These are phyloP conservation scores for Trichogramma dendrolimi DNA, from an alignment of 2,888 invertebrate species.

Conservation along the genomic window DNA sequence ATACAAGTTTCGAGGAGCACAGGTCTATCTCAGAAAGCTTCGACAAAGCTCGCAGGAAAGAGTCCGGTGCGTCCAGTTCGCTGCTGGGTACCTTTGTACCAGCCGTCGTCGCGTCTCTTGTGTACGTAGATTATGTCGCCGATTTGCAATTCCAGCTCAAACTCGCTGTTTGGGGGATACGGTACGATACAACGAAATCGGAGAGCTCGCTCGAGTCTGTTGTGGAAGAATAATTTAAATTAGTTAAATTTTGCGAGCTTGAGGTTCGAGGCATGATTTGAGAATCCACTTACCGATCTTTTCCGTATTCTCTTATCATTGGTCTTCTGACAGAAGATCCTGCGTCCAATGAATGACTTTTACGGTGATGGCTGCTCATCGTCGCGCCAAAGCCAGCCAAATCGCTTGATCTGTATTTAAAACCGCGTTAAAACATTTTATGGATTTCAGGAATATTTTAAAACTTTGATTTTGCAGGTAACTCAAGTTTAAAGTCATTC, in stretches of 20 bases:
- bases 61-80: conserved; percentile 89
- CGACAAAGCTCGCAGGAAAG: conserved; percentile 92
- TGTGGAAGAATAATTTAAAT: not conserved
- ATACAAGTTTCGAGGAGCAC: conserved; percentile 51
- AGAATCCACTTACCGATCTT: not conserved
- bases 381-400: conserved; percentile 40
- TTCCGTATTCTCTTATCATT: not conserved
- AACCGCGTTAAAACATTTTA: not conserved
- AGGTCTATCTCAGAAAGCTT: conserved; percentile 58
- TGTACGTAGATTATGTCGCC: conserved; percentile 89
- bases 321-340: conserved; percentile 44
- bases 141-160: conserved; percentile 83
- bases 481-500: not conserved
- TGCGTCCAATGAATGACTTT: conserved; percentile 80
- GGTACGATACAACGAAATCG: conserved; percentile 89
- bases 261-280: not conserved
- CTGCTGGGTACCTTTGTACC: conserved; percentile 90
- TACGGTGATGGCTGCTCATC: conserved; percentile 62
- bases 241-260: not conserved
- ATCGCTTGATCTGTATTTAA: conserved; percentile 43
- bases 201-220: conserved; percentile 45
- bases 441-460: not conserved
- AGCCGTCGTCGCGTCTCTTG: conserved; percentile 88
- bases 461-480: conserved; percentile 4
- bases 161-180: conserved; percentile 91